phyloP scores from a whole-genome alignment of 92 coral and sea anemone genomes.

The Epizoanthus fatuus region DNA sequence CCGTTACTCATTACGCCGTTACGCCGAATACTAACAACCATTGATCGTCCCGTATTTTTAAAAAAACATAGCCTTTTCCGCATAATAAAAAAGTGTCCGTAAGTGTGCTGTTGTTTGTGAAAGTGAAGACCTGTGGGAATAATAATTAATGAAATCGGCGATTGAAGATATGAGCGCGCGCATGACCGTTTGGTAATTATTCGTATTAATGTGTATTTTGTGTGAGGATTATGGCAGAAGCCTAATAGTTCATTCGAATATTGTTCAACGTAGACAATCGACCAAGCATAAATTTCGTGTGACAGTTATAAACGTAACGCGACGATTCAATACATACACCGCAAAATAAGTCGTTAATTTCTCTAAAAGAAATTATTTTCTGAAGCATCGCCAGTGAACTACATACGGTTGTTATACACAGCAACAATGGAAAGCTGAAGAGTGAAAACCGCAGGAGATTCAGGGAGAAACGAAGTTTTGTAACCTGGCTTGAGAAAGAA shows the following conservation, averaged over 20 bases:
- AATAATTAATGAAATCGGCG: too few species aligned
- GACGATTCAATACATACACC: neutral
- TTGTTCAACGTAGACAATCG: neutral
- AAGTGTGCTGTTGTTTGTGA: too few species aligned
- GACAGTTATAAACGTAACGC: neutral
- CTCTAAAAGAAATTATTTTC: neutral
- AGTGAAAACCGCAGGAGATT: neutral
- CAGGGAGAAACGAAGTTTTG: neutral
- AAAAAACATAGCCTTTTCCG: too few species aligned
- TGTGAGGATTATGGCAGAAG: neutral
- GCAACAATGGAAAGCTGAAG: neutral
- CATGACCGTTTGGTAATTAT: slow-evolving; percentile 6
- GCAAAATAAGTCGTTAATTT: neutral
- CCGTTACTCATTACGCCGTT: too few species aligned
- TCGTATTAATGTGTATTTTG: neutral
- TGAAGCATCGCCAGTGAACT: neutral
- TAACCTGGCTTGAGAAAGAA: neutral
- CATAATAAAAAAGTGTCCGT: too few species aligned
- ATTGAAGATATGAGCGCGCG: neutral
- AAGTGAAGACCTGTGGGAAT: too few species aligned
- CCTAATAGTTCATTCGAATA: neutral
- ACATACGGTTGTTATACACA: neutral
- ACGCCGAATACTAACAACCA: too few species aligned
- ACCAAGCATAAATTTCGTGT: neutral
- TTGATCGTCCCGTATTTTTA: too few species aligned